Base-by-base conservation (phyloP, 2,888 invertebrate genomes). In the Heteropelma amictum region DNA sequence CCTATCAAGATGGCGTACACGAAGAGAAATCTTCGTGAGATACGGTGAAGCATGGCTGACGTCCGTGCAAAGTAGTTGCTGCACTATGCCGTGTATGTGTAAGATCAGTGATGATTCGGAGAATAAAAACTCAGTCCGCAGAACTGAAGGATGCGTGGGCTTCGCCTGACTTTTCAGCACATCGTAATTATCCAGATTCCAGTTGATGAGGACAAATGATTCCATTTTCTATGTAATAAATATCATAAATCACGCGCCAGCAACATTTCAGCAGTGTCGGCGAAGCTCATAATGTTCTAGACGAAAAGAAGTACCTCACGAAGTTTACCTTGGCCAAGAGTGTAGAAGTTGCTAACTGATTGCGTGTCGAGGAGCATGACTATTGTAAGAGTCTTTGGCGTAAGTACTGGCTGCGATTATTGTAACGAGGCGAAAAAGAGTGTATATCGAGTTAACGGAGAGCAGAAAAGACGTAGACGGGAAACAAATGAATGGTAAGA, bases 21-120 rank as follows among this genome's bases (percentile, higher is more conserved):
- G 45, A 42, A 26, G 17, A 58, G 21, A 47, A 72, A 69, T 73
- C 53, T 74, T 69, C 69, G 14, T 45, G 33, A 40, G 58, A 51
- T 51, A 23, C 21, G 30, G 53, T 45, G 28, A 30, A 51, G 28
- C 42, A 23, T 7, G 23, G 60, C n/a, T 63, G 28, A 26, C 45
- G 19, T 8, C 33, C 58, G n/a, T n/a, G n/a, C n/a, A 63, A 51
- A 42, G 45, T 30, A 56, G 54, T 51, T 21, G 49, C 49, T 23
- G 12, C 26, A 0, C 12, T 3, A n/a, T 8, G n/a, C n/a, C n/a
- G n/a, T n/a, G n/a, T n/a, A n/a, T 10, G 61, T 10, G 58, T 49
- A 40, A 51, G 35, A 35, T 45, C 21, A 21, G 45, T 3, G 45
- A 49, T 56, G 33, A 21, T 21, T 2, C 3, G 6, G 42, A 26